Evolutionary conservation across 2,113 vertebrate genomes (phyloP).

Genomic region (Piprites chloris): DNA sequence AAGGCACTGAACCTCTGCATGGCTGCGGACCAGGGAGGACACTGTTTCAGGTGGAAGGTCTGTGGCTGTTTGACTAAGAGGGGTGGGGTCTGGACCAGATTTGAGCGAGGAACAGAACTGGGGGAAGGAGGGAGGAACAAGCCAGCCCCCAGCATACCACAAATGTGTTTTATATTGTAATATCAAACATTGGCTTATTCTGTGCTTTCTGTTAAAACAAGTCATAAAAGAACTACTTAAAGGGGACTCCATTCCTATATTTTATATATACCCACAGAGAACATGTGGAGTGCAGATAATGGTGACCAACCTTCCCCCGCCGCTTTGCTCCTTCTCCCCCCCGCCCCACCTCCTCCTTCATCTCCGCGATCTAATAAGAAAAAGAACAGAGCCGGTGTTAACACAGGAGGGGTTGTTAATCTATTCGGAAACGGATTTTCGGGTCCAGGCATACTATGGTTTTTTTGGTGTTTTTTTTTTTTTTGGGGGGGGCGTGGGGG

Average conservation of each 20-base stretch:
- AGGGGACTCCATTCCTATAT: slow-evolving; percentile 50
- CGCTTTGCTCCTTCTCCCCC: background rate
- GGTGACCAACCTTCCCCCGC: slow-evolving; percentile 37
- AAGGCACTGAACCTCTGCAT: accelerated
- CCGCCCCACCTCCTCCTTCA: slow-evolving; percentile 6
- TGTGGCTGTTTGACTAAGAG: background rate
- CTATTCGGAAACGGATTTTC: slow-evolving; percentile 38
- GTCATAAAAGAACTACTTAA: slow-evolving; percentile 66
- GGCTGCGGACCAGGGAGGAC: background rate
- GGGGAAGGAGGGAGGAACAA: slow-evolving; percentile 38
- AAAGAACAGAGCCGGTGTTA: slow-evolving; percentile 58
- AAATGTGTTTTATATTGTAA: slow-evolving; percentile 67
- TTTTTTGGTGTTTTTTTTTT: background rate
- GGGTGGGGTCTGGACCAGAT: background rate
- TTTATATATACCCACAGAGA: slow-evolving; percentile 66
- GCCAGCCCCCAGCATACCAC: slow-evolving; percentile 50
- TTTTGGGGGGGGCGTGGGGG: background rate
- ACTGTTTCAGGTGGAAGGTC: background rate
- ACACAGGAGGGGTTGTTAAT: slow-evolving; percentile 51
- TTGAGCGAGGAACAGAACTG: background rate
- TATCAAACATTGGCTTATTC: slow-evolving; percentile 62
- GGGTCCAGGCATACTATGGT: background rate
- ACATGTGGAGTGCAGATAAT: slow-evolving; percentile 74
- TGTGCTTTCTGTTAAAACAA: slow-evolving; percentile 60
- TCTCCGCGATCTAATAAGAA: slow-evolving; percentile 65